Conservation (phyloP, 2,113 vertebrate genomes). For the Rhombomys opimus region DNA sequence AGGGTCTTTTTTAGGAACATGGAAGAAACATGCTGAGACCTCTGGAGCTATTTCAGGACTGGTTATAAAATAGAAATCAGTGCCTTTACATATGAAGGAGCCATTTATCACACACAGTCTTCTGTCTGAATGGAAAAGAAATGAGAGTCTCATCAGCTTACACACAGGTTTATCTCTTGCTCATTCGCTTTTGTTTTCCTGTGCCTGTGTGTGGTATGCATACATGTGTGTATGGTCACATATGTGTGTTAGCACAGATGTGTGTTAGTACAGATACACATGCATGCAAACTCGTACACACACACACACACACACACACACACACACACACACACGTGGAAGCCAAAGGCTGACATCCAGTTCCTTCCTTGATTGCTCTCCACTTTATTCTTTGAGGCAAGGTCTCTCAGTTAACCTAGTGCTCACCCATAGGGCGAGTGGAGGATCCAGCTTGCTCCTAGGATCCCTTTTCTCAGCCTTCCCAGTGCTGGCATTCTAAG, state of each 20-base stretch:
- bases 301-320: not conserved
- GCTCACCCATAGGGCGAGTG: too few relatives aligned
- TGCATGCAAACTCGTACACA: too few relatives aligned
- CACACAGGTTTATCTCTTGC: not conserved
- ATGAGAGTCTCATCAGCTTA: not conserved
- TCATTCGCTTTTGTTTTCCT: not conserved
- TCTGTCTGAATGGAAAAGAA: constrained; percentile 10
- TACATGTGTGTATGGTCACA: not conserved
- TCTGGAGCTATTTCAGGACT: constrained; percentile 7
- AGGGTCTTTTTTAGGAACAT: not conserved
- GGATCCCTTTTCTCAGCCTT: not conserved
- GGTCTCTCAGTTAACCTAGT: not conserved
- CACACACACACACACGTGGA: too few relatives aligned
- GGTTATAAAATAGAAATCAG: constrained; percentile 33
- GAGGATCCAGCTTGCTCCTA: not conserved
- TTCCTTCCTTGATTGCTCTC: not conserved
- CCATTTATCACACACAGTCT: not conserved
- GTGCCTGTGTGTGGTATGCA: not conserved
- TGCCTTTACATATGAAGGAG: not conserved
- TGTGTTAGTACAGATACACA: not conserved
- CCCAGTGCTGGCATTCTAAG: not conserved
- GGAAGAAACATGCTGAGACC: not conserved
- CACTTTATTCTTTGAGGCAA: not conserved
- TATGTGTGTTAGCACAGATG: not conserved
- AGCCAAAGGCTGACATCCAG: not conserved